A percentile compares a stretch with the other conserved stretches of the same genome.
These are phyloP conservation scores for Gila robusta DNA, from an alignment of 2,797 vertebrate species.

Conservation along the genomic window DNA sequence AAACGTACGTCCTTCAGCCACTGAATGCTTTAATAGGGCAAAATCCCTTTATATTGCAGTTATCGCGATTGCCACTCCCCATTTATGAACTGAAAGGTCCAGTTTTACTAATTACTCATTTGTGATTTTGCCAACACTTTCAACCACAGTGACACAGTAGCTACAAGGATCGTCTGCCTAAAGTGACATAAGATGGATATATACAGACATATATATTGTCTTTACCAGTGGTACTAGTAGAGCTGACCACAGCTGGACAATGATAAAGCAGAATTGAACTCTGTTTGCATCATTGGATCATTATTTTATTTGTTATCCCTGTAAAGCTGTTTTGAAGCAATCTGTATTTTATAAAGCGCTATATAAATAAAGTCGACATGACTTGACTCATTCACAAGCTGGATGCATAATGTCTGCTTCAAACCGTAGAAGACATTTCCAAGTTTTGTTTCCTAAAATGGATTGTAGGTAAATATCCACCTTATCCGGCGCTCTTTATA, in stretches of 20 bases:
- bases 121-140: not conserved
- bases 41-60: not conserved
- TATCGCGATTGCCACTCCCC: not conserved
- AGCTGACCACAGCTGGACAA: not conserved
- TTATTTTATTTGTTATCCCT: not conserved
- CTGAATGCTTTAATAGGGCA: not conserved
- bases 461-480: not conserved
- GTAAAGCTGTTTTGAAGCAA: not conserved
- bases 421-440: not conserved
- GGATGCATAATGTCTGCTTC: not conserved
- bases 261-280: not conserved
- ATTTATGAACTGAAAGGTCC: slow-evolving; percentile 3
- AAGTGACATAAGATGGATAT: not conserved
- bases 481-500: not conserved
- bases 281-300: not conserved
- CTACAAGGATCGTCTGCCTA: not conserved
- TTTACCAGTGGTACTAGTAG: not conserved
- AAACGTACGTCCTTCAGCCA: slow-evolving; percentile 37
- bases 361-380: not conserved
- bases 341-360: not conserved
- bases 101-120: slow-evolving; percentile 16
- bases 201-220: not conserved
- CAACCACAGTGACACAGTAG: not conserved
- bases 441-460: not conserved
- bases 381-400: not conserved